Conservation (phyloP, 2,888 invertebrate species). For the Troides helena region DNA sequence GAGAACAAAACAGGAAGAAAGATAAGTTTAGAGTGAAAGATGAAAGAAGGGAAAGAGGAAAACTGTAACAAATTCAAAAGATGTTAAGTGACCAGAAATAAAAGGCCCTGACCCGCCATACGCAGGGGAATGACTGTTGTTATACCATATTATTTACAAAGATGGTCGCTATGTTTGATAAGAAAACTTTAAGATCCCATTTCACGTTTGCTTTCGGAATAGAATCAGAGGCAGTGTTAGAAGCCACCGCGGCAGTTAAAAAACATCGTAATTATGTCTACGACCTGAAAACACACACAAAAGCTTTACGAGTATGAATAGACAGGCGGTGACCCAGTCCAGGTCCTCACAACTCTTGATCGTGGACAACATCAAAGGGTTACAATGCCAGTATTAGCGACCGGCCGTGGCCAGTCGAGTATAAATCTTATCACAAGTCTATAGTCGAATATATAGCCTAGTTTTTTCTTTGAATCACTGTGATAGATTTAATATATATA, state of each 20-base stretch:
- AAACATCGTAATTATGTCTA: background rate
- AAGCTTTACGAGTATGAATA: background rate
- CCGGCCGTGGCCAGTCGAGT: background rate
- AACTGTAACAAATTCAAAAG: too few relatives aligned
- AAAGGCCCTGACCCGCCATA: too few relatives aligned
- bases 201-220: background rate
- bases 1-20: too few relatives aligned
- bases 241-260: background rate
- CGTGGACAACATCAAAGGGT: background rate
- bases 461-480: too few relatives aligned
- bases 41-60: too few relatives aligned
- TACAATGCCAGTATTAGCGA: background rate
- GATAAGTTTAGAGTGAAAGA: too few relatives aligned
- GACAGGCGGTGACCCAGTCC: conserved; percentile 1
- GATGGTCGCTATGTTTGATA: background rate
- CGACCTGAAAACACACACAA: background rate
- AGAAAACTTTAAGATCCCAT: background rate
- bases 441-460: too few relatives aligned
- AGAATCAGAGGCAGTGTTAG: background rate
- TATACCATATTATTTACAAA: too few relatives aligned
- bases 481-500: too few relatives aligned
- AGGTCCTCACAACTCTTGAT: background rate
- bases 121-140: too few relatives aligned
- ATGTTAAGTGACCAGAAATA: too few relatives aligned
- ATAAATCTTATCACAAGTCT: background rate